phyloP scores from a whole-genome alignment of 2,888 invertebrate genomes.

The Lasioglossum calceatum region DNA sequence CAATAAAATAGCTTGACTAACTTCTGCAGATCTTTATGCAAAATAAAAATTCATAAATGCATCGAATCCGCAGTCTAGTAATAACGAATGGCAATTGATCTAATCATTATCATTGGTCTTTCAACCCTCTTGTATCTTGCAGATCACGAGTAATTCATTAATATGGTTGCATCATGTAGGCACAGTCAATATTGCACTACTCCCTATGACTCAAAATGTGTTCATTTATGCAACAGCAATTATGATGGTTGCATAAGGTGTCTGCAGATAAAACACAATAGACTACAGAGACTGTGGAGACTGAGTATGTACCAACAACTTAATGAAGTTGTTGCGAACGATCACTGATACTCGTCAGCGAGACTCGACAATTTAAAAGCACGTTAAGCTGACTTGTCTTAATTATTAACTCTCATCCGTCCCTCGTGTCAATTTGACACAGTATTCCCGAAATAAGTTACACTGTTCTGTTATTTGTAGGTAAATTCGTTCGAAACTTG shows the following conservation, averaged over 20 bases:
- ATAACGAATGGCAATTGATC: background rate
- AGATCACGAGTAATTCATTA: background rate
- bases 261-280: background rate
- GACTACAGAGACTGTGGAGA: background rate
- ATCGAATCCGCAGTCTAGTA: background rate
- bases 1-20: background rate
- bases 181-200: background rate
- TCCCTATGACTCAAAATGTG: background rate
- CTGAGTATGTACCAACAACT: background rate
- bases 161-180: background rate
- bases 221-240: background rate
- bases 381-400: background rate
- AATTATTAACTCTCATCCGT: no score
- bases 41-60: no score
- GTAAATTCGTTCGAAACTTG: no score
- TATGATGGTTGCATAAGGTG: background rate
- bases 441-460: no score
- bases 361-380: background rate
- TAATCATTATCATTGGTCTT: background rate
- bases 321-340: background rate
- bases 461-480: no score
- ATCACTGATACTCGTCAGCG: background rate
- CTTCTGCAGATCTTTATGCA: no score
- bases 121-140: background rate
- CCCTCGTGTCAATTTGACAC: no score